A percentile compares a stretch with the other conserved stretches of the same genome.
phyloP scores from a whole-genome alignment of 1,140 invertebrate species.

The Mamestra configurata region DNA sequence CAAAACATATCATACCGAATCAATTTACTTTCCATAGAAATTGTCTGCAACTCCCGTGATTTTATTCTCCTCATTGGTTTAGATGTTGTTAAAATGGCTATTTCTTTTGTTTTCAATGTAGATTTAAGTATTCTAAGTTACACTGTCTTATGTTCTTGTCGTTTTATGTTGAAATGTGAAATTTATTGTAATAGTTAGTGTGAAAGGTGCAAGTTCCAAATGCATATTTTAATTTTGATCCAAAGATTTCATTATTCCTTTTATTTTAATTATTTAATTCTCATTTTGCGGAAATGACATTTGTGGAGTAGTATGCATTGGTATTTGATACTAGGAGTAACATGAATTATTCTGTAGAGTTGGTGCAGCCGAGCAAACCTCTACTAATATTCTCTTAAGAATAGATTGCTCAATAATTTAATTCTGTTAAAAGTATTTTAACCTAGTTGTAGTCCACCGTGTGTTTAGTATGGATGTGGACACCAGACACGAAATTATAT shows the following conservation, averaged over 20 bases:
- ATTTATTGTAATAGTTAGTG: conserved; percentile 82
- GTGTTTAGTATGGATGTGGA: conserved; percentile 78
- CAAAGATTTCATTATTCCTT: conserved; percentile 84
- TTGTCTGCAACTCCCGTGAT: conserved; percentile 75
- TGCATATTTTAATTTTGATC: conserved; percentile 86
- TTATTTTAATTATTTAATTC: conserved; percentile 75
- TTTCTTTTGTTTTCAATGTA: conserved; percentile 83
- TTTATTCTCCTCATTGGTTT: conserved; percentile 66
- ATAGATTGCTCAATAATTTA: conserved; percentile 88
- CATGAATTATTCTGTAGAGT: conserved; percentile 82
- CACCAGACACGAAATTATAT: conserved; percentile 81
- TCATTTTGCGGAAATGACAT: conserved; percentile 81
- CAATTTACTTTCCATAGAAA: conserved; percentile 74
- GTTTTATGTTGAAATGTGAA: conserved; percentile 81
- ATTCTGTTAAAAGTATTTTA: conserved; percentile 86
- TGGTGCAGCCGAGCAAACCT: conserved; percentile 87
- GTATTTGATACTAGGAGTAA: conserved; percentile 84
- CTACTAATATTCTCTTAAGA: conserved; percentile 86
- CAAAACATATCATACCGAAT: conserved; percentile 86
- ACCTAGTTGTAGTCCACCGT: conserved; percentile 79
- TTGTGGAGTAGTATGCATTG: conserved; percentile 86
- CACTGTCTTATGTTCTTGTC: conserved; percentile 81
- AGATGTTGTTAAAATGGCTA: conserved; percentile 80
- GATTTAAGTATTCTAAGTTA: conserved; percentile 85
- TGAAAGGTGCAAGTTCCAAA: conserved; percentile 84